phyloP scores from a whole-genome alignment of 2,888 invertebrate genomes.

The Drosophila subsilvestris region DNA sequence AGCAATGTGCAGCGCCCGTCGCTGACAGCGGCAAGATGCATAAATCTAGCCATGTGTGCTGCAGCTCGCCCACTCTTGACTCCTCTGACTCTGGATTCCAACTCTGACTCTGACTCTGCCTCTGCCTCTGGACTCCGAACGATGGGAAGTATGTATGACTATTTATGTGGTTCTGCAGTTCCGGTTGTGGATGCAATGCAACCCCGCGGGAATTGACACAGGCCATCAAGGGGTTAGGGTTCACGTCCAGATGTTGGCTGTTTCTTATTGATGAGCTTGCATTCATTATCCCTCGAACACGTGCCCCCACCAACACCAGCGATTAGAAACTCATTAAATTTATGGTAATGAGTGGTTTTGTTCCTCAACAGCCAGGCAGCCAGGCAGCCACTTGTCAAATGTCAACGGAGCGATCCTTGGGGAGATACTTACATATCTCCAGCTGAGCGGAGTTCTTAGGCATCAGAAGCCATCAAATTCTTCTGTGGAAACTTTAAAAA shows the following conservation, averaged over 20 bases:
- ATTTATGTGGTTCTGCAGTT: constrained; percentile 19
- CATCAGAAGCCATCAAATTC: neutral
- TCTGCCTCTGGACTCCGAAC: neutral
- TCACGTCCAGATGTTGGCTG: constrained; percentile 54
- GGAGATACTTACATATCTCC: constrained; percentile 13
- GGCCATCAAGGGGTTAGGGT: constrained; percentile 56
- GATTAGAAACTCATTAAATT: constrained; percentile 83
- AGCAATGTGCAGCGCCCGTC: constrained; percentile 63
- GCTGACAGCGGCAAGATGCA: constrained; percentile 69
- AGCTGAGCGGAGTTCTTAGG: neutral
- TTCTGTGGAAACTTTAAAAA: neutral
- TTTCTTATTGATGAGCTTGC: constrained; percentile 62
- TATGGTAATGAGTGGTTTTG: constrained; percentile 75
- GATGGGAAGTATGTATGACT: constrained; percentile 11
- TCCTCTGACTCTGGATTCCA: constrained; percentile 6
- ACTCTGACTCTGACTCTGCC: neutral
- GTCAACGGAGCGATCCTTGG: constrained; percentile 62
- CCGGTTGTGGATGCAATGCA: constrained; percentile 32
- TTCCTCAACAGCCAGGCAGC: constrained; percentile 10
- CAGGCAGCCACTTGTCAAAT: constrained; percentile 79
- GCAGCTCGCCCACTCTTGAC: constrained; percentile 18
- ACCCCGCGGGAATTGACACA: constrained; percentile 52
- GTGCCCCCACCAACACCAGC: constrained; percentile 65
- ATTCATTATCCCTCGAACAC: constrained; percentile 76
- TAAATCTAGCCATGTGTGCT: constrained; percentile 67